These are phyloP conservation scores for Tragelaphus eurycerus DNA, from an alignment of 2,797 vertebrate species.

Conservation along the genomic window DNA sequence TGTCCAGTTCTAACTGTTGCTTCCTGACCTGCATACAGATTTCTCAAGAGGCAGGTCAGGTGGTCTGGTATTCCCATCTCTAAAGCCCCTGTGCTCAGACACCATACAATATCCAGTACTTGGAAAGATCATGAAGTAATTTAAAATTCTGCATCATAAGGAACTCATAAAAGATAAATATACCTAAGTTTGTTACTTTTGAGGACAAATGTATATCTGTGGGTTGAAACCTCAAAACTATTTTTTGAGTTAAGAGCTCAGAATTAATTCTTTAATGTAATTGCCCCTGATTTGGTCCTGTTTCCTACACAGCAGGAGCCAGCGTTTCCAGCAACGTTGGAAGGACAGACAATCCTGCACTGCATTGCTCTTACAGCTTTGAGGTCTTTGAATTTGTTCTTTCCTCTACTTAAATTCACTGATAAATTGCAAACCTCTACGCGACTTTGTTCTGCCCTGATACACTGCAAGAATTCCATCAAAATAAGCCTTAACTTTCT, in stretches of 20 bases:
- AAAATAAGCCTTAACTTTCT: not conserved
- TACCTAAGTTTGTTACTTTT: not conserved
- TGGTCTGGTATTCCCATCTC: not conserved
- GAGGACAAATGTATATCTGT: not conserved
- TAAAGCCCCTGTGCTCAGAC: accelerated
- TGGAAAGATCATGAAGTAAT: not conserved
- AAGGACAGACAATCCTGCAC: not conserved
- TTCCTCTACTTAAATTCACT: not conserved
- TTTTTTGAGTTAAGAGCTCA: not conserved
- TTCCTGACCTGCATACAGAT: too few species aligned
- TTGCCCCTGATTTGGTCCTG: not conserved
- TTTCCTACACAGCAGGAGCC: not conserved
- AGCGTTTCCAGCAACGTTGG: not conserved
- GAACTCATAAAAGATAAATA: not conserved
- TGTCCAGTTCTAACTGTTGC: too few species aligned
- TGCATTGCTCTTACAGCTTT: not conserved
- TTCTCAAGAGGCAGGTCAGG: too few species aligned
- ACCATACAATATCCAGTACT: not conserved
- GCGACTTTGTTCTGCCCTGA: not conserved
- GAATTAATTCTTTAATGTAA: not conserved
- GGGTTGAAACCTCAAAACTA: not conserved
- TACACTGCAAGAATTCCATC: not conserved
- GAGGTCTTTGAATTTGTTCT: not conserved
- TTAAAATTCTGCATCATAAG: not conserved
- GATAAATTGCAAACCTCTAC: not conserved